Base-by-base conservation (phyloP, 2,113 vertebrate species). In the Sinocyclocheilus maitianheensis region DNA sequence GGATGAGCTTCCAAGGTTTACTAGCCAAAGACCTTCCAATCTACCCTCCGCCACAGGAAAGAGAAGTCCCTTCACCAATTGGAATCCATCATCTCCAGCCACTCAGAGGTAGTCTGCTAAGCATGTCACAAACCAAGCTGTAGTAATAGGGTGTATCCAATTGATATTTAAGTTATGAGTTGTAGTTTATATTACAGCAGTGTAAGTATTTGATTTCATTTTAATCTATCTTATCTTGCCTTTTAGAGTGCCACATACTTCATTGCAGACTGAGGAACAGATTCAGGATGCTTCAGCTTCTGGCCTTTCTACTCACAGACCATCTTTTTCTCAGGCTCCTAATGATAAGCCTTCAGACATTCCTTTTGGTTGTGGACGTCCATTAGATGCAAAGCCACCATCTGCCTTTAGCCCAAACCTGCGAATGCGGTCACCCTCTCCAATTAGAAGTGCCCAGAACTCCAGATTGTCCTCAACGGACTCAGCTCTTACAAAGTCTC, bases 401-500 rank as follows among this genome's bases (percentile, higher is more conserved):
- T 89, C 91, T 8, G 74, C 82, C 3, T 90, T 92, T 34, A 87
- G 20, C 58, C 69, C 91, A 5, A 83, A 63, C 58, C 55, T 88
- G 65, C 81, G 67, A 13, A 80, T 87, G 71, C 89, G 60, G 43
- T 90, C 90, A 1, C 89, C 90, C 14, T 89, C 89, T 12, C 90
- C 86, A 0, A 90, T 89, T 20, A 89, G 86, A 9, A 87, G 88
- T 46, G 91, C 83, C 53, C 88, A 69, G 46, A 24, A 43, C 5
- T 26, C 87, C 51, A 80, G 84, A 24, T 86, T 93, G 11, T 93
- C 94, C 14, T 89, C 93, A 34, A 85, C 53, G 3, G 85, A 93
- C 18, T 86, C 95, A 0, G 86, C 92, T 2, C 93, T 96, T 9
- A 94, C 93, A 1, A 93, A 94, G 81, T 96, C 96, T 40, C 89